These are phyloP conservation scores for Lutjanus erythropterus DNA, from an alignment of 2,113 vertebrate genomes.

Conservation along the genomic window DNA sequence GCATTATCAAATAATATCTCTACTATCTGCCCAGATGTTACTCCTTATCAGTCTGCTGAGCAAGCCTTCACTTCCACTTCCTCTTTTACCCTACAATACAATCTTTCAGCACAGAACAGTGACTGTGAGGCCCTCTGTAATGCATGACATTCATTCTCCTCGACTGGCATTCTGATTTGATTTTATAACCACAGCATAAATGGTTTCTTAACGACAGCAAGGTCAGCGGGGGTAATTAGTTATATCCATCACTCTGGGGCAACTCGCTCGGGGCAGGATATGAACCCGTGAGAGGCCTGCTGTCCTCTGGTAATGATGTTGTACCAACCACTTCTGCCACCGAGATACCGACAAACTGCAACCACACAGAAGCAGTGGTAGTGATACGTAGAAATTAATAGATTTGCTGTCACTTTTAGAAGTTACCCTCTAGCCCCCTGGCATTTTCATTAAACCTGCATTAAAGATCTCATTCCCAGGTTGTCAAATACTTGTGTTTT, in stretches of 20 bases:
- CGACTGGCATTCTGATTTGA: slow-evolving; percentile 23
- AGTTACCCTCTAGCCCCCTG: slow-evolving; percentile 5
- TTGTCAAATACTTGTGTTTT: too few species aligned
- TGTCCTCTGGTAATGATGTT: slow-evolving; percentile 8
- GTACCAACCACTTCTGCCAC: not conserved
- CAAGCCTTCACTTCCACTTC: slow-evolving; percentile 49
- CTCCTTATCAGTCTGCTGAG: slow-evolving; percentile 35
- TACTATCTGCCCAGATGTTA: slow-evolving; percentile 47
- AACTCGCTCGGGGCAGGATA: slow-evolving; percentile 32
- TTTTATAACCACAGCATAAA: slow-evolving; percentile 54
- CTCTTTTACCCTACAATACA: slow-evolving; percentile 12
- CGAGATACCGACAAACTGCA: not conserved
- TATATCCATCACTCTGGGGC: slow-evolving; percentile 51
- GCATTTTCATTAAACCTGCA: slow-evolving; percentile 10
- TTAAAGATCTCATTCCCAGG: too few species aligned
- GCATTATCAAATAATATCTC: slow-evolving; percentile 57
- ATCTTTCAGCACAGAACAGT: slow-evolving; percentile 9
- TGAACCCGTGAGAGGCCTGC: slow-evolving; percentile 41
- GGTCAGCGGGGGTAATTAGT: slow-evolving; percentile 57
- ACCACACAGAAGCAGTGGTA: not conserved
- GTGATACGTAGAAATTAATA: not conserved
- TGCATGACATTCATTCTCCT: slow-evolving; percentile 44
- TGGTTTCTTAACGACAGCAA: slow-evolving; percentile 53
- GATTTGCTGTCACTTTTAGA: not conserved
- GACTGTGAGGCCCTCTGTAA: slow-evolving; percentile 17